Evolutionary conservation across 1,140 invertebrate genomes (phyloP).

Genomic region (Mamestra configurata): DNA sequence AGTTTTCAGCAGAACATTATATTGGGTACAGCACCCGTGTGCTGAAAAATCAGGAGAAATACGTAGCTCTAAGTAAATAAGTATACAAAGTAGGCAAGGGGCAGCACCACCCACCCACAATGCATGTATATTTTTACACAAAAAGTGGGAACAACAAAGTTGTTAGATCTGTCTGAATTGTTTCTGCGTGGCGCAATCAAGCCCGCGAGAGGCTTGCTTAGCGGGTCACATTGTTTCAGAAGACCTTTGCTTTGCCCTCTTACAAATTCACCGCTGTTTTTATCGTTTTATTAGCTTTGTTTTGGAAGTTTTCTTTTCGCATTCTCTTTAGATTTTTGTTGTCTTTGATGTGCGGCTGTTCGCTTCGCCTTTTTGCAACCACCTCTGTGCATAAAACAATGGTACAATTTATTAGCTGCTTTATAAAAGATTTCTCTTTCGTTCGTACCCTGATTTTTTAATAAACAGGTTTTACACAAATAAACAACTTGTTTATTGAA

Average conservation of each 20-base stretch:
- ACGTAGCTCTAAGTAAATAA: neutral
- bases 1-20: constrained; percentile 2
- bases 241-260: constrained; percentile 68
- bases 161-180: constrained; percentile 57
- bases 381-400: constrained; percentile 41
- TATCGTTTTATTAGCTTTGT: constrained; percentile 82
- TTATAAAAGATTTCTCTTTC: constrained; percentile 15
- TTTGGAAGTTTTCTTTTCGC: constrained; percentile 71
- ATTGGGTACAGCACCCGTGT: neutral
- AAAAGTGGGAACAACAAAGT: constrained; percentile 41
- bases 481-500: constrained; percentile 8
- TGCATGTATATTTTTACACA: constrained; percentile 41
- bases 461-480: constrained; percentile 30
- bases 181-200: constrained; percentile 65
- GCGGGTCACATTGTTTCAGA: constrained; percentile 70
- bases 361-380: constrained; percentile 36
- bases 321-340: constrained; percentile 68
- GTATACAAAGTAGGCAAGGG: constrained; percentile 14
- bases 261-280: constrained; percentile 74
- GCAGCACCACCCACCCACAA: neutral
- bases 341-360: constrained; percentile 71
- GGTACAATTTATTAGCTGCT: constrained; percentile 7
- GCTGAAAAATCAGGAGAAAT: constrained; percentile 3
- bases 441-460: constrained; percentile 7
- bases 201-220: constrained; percentile 57